Conservation (phyloP, 2,797 vertebrate species). For the Sternotherus odoratus region DNA sequence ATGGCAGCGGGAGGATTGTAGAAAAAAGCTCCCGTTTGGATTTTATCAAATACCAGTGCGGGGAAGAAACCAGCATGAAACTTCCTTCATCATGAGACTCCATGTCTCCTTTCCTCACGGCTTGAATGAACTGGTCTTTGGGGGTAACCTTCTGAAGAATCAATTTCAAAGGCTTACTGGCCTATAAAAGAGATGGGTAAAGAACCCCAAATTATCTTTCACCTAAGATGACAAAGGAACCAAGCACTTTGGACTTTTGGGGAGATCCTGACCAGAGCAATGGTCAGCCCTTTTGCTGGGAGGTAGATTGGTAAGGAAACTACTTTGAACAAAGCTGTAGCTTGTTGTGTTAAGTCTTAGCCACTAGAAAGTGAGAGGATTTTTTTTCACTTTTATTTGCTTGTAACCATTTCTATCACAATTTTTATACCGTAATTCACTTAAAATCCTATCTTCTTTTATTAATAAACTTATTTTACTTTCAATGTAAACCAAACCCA, state of each 20-base stretch:
- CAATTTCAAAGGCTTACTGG: not conserved
- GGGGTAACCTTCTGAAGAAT: not conserved
- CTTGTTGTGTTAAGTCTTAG: not conserved
- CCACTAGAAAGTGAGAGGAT: not conserved
- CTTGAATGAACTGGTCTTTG: not conserved
- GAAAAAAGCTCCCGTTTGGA: not conserved
- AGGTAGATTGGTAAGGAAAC: not conserved
- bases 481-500: not conserved
- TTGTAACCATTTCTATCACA: not conserved
- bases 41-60: not conserved
- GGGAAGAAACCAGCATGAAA: not conserved
- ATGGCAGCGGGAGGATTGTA: not conserved
- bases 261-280: not conserved
- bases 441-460: not conserved
- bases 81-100: not conserved
- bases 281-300: not conserved
- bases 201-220: not conserved
- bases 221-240: not conserved
- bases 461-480: not conserved
- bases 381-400: not conserved
- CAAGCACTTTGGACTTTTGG: not conserved
- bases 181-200: not conserved
- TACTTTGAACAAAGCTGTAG: not conserved
- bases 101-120: not conserved
- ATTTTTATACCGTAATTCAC: not conserved